Evolutionary conservation across 2,888 invertebrate species (phyloP).

Genomic region (Acanthopleura granulata): DNA sequence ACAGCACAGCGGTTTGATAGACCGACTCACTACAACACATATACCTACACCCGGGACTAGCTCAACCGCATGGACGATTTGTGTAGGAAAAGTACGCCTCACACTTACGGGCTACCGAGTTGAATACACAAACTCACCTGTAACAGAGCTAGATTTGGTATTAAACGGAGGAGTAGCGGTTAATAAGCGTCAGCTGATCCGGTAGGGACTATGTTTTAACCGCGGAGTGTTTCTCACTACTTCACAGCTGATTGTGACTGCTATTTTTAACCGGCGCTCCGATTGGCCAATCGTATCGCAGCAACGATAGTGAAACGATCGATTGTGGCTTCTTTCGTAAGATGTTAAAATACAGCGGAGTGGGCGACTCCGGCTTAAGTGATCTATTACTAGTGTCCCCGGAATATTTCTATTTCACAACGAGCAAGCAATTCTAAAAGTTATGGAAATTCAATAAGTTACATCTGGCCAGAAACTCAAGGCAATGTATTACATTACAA

Average conservation of each 20-base stretch:
- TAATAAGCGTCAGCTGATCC: not conserved
- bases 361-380: not conserved
- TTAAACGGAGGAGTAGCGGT: not conserved
- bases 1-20: not conserved
- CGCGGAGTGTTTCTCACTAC: not conserved
- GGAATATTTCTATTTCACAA: no score
- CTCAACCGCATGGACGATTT: not conserved
- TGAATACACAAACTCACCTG: not conserved
- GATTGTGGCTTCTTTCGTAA: slow-evolving; percentile 5
- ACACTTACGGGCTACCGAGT: not conserved
- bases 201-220: not conserved
- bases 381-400: not conserved
- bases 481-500: not conserved
- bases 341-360: not conserved
- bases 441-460: not conserved
- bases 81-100: not conserved
- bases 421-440: no score
- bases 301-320: slow-evolving; percentile 13
- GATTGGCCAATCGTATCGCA: slow-evolving; percentile 15
- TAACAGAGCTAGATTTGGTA: not conserved
- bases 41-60: not conserved
- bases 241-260: slow-evolving; percentile 18
- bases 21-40: not conserved
- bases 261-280: not conserved
- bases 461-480: not conserved